Evolutionary conservation across 2,888 invertebrate genomes (phyloP).

Genomic region (Scaptodrosophila latifasciaeformis): DNA sequence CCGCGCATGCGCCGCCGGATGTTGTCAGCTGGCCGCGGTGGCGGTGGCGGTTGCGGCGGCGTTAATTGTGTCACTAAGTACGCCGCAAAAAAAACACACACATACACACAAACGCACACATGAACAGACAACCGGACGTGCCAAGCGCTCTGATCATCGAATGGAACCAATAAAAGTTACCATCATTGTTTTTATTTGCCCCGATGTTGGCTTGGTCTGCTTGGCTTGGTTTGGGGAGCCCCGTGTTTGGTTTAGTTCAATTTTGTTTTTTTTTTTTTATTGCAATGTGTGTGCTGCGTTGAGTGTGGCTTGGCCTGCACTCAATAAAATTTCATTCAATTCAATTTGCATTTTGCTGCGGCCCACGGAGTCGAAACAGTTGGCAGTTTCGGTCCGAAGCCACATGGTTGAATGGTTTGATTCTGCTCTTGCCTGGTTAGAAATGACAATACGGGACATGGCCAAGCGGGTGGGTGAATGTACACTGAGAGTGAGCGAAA

Average conservation of each 20-base stretch:
- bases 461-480: too few relatives aligned
- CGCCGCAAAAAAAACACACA: slow-evolving; percentile 45
- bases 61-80: slow-evolving; percentile 71
- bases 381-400: slow-evolving; percentile 3
- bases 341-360: slow-evolving; percentile 54
- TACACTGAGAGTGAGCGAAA: background rate
- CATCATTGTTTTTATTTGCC: slow-evolving; percentile 64
- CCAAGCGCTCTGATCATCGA: slow-evolving; percentile 66
- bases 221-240: background rate
- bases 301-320: slow-evolving; percentile 40
- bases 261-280: too few relatives aligned
- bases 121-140: slow-evolving; percentile 20
- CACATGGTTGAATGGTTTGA: slow-evolving; percentile 4
- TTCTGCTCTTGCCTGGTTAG: background rate
- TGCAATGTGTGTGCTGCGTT: too few relatives aligned
- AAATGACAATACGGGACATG: too few relatives aligned
- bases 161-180: slow-evolving; percentile 72
- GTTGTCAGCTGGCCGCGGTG: slow-evolving; percentile 27
- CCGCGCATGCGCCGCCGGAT: slow-evolving; percentile 60
- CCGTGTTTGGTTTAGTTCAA: too few relatives aligned
- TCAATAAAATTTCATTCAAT: slow-evolving; percentile 44
- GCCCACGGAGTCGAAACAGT: slow-evolving; percentile 6
- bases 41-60: slow-evolving; percentile 35
- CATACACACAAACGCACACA: slow-evolving; percentile 2
- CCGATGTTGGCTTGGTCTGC: slow-evolving; percentile 30